Evolutionary conservation across 2,797 vertebrate genomes (phyloP).

Genomic region (Perodicticus potto): DNA sequence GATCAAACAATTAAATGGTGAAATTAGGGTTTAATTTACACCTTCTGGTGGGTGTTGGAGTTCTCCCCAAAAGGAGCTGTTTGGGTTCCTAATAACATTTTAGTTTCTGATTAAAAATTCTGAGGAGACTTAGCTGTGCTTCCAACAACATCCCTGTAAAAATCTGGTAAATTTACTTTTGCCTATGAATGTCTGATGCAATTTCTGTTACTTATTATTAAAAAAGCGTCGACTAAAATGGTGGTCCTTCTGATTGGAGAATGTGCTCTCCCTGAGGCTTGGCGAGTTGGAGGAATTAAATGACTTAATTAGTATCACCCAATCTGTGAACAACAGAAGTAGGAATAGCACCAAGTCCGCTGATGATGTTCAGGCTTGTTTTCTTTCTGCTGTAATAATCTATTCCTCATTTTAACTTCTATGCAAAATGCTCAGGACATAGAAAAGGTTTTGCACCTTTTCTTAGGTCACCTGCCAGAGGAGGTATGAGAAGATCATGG

Average conservation of each 20-base stretch:
- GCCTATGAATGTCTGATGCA: neutral
- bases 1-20: conserved; percentile 14
- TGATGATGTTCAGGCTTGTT: neutral
- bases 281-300: neutral
- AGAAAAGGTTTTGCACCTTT: conserved; percentile 22
- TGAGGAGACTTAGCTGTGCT: neutral
- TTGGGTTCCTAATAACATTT: neutral
- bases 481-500: conserved; percentile 43
- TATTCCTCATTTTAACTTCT: neutral
- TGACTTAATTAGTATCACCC: neutral
- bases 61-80: neutral
- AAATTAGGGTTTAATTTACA: conserved; percentile 20
- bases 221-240: neutral
- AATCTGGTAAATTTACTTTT: conserved; percentile 16
- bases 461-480: conserved; percentile 47
- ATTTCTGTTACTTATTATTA: neutral
- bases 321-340: neutral
- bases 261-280: neutral
- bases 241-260: neutral
- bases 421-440: neutral
- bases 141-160: neutral
- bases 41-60: neutral
- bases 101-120: conserved; percentile 16
- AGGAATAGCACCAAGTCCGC: neutral
- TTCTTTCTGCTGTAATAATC: conserved; percentile 2